These are phyloP conservation scores for Eulemur mongoz DNA, from an alignment of 2,797 vertebrate genomes.

Conservation along the genomic window DNA sequence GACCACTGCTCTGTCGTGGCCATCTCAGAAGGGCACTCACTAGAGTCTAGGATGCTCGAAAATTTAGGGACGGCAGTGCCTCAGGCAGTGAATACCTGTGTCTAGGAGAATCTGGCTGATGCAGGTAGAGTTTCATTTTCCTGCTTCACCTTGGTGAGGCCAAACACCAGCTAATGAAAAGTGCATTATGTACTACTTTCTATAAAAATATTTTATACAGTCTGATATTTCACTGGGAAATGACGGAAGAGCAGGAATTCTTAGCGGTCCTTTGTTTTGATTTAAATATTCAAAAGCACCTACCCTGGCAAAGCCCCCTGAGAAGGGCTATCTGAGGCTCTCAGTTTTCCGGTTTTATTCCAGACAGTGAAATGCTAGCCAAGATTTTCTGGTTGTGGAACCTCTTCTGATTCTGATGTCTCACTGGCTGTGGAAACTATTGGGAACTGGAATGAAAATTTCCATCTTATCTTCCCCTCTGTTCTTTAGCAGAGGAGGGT, in stretches of 20 bases:
- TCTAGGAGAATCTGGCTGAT: not conserved
- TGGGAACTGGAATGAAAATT: conserved; percentile 7
- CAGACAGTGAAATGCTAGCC: not conserved
- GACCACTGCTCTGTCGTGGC: not conserved
- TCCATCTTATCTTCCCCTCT: conserved; percentile 17
- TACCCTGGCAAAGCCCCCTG: not conserved
- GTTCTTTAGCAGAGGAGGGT: not conserved
- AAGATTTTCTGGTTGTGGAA: conserved; percentile 17
- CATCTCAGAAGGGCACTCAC: not conserved
- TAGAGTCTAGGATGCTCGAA: not conserved
- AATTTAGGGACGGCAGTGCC: not conserved
- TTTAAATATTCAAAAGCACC: conserved; percentile 30
- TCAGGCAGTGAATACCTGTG: fast-evolving
- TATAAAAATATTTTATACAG: not conserved
- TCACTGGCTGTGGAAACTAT: not conserved
- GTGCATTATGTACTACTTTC: not conserved
- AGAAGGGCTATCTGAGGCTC: not conserved
- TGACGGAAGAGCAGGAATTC: not conserved
- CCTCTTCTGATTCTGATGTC: not conserved
- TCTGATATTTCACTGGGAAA: not conserved
- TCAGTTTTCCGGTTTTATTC: conserved; percentile 35
- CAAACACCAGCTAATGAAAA: not conserved
- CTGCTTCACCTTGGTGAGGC: not conserved
- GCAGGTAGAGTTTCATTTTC: not conserved
- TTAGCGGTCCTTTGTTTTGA: not conserved